Percentiles rank a stretch among this genome's conserved stretches.
phyloP scores from a whole-genome alignment of 2,888 invertebrate species.

The Meteorus cinctellus region DNA sequence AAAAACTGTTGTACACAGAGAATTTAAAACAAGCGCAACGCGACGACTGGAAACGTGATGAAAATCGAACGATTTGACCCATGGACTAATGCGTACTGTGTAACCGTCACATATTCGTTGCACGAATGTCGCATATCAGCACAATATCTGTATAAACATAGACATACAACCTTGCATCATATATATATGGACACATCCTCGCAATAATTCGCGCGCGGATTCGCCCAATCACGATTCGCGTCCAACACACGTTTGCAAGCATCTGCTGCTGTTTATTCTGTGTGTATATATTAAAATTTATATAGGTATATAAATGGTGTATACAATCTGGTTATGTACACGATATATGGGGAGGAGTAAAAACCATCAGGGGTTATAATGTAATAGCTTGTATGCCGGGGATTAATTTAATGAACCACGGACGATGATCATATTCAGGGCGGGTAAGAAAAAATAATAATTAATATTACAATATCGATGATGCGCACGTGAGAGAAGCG shows the following conservation, averaged over 20 bases:
- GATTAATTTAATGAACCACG: conserved; percentile 66
- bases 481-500: not conserved
- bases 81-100: conserved; percentile 15
- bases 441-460: not conserved
- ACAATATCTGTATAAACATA: not conserved
- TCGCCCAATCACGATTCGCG: conserved; percentile 34
- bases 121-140: conserved; percentile 39
- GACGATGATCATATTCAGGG: conserved; percentile 12
- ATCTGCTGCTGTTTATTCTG: conserved; percentile 13
- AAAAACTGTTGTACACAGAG: conserved; percentile 22
- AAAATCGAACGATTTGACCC: conserved; percentile 43
- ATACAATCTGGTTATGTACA: not conserved
- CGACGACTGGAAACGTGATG: conserved; percentile 36
- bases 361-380: conserved; percentile 30
- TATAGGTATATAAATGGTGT: not conserved
- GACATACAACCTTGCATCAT: no score
- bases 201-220: conserved; percentile 23
- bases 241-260: conserved; percentile 34
- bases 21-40: conserved; percentile 32
- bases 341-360: not conserved
- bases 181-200: not conserved
- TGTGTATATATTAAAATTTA: not conserved
- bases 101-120: conserved; percentile 48
- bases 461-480: conserved; percentile 12
- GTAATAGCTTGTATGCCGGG: conserved; percentile 48